Evolutionary conservation across 2,113 vertebrate species (phyloP).

Genomic region (Muntiacus reevesi): DNA sequence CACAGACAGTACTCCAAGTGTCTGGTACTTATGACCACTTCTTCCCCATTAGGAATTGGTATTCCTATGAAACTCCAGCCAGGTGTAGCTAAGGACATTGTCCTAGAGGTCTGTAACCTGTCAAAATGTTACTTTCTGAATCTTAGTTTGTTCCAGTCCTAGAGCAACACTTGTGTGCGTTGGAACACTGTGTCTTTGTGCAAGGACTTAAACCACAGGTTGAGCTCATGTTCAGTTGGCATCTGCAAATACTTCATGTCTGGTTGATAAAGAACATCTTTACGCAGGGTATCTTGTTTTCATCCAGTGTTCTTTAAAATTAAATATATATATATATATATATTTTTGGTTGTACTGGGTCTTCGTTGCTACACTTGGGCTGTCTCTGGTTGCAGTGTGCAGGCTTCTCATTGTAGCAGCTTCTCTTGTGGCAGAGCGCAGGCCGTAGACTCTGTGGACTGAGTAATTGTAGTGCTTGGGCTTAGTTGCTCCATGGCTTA

Average conservation of each 20-base stretch:
- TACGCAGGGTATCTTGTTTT: not conserved
- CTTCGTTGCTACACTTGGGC: not conserved
- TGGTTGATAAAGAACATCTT: not conserved
- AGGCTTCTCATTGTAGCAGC: not conserved
- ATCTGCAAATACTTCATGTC: not conserved
- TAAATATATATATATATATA: accelerated
- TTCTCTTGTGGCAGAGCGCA: not conserved
- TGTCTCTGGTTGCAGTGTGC: not conserved
- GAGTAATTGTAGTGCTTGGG: not conserved
- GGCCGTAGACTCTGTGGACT: not conserved
- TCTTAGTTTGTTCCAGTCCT: not conserved
- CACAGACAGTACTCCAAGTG: not conserved
- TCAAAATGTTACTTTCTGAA: not conserved
- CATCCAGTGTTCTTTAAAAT: not conserved
- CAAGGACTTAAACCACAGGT: not conserved
- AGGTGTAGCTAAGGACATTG: not conserved
- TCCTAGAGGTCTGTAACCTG: not conserved
- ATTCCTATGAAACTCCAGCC: not conserved
- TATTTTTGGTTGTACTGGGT: accelerated
- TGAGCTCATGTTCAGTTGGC: not conserved
- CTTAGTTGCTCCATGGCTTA: not conserved
- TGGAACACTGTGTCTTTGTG: not conserved
- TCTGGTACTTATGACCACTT: not conserved
- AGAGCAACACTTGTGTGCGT: not conserved
- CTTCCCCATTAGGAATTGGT: not conserved